These are phyloP conservation scores for Prosapia bicincta DNA, from an alignment of 2,888 invertebrate species.

Conservation along the genomic window DNA sequence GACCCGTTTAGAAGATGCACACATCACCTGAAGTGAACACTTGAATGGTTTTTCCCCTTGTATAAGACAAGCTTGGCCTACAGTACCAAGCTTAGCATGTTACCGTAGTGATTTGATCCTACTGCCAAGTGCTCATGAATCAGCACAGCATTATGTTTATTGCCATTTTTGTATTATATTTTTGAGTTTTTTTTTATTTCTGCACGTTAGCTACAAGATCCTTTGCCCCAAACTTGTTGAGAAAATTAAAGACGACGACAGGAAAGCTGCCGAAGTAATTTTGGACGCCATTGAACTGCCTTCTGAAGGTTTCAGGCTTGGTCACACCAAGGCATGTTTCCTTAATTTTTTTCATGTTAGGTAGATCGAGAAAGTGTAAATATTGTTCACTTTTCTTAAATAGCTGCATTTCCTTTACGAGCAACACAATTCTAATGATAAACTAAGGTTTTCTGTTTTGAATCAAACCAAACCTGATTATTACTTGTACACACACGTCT, in stretches of 20 bases:
- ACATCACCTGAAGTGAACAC: neutral
- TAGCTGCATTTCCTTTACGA: too few species aligned
- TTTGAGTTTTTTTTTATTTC: slow-evolving; percentile 14
- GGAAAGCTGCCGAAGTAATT: slow-evolving; percentile 79
- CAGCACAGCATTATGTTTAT: neutral
- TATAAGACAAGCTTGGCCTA: neutral
- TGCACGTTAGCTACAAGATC: slow-evolving; percentile 87
- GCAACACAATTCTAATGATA: too few species aligned
- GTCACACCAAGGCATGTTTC: slow-evolving; percentile 95
- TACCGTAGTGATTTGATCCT: neutral
- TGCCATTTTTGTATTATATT: neutral
- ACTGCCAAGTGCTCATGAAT: neutral
- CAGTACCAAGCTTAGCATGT: neutral
- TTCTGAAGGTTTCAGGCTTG: slow-evolving; percentile 90
- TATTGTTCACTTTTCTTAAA: neutral
- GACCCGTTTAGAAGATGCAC: neutral
- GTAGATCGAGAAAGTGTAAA: neutral
- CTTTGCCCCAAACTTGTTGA: slow-evolving; percentile 87
- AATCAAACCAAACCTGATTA: too few species aligned
- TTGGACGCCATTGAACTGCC: slow-evolving; percentile 81
- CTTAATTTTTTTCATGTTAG: neutral
- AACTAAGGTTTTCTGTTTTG: too few species aligned
- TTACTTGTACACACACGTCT: too few species aligned
- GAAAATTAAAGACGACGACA: slow-evolving; percentile 54
- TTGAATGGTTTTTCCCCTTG: neutral